Evolutionary conservation across 2,888 invertebrate species (phyloP).

Genomic region (Lasioglossum calceatum): DNA sequence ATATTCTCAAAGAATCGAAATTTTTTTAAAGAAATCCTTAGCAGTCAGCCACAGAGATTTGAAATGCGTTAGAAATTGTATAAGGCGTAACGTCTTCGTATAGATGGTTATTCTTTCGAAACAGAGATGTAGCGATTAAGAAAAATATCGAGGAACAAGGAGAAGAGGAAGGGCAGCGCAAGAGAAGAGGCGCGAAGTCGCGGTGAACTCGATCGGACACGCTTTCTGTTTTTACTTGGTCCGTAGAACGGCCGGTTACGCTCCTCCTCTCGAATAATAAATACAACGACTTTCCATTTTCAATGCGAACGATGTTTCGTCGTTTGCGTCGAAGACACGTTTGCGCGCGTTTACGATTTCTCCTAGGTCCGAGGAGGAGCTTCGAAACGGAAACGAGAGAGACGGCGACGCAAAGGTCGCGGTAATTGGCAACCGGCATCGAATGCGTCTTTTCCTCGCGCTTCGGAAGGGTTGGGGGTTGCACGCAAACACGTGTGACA

Average conservation of each 20-base stretch:
- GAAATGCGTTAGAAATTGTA: not conserved
- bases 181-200: conserved; percentile 60
- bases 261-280: conserved; percentile 68
- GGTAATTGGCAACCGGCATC: not conserved
- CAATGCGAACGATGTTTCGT: conserved; percentile 53
- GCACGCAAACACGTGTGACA: not conserved
- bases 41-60: not conserved
- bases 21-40: not conserved
- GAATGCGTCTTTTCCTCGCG: not conserved
- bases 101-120: not conserved
- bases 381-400: not conserved
- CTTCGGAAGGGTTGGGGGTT: not conserved
- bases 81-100: not conserved
- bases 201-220: conserved; percentile 68
- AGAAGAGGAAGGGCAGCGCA: conserved; percentile 16
- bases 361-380: not conserved
- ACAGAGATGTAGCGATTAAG: conserved; percentile 19
- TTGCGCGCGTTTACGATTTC: conserved; percentile 32
- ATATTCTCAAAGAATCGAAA: not conserved
- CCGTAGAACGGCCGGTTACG: conserved; percentile 65
- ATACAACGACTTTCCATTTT: conserved; percentile 71
- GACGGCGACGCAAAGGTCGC: not conserved
- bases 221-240: conserved; percentile 74
- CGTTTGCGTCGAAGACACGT: conserved; percentile 40
- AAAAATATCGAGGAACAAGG: conserved; percentile 10